Percentiles rank a stretch among this genome's conserved stretches.
Conservation (phyloP, 2,797 vertebrate genomes). For the Sebastes aleutianus region DNA sequence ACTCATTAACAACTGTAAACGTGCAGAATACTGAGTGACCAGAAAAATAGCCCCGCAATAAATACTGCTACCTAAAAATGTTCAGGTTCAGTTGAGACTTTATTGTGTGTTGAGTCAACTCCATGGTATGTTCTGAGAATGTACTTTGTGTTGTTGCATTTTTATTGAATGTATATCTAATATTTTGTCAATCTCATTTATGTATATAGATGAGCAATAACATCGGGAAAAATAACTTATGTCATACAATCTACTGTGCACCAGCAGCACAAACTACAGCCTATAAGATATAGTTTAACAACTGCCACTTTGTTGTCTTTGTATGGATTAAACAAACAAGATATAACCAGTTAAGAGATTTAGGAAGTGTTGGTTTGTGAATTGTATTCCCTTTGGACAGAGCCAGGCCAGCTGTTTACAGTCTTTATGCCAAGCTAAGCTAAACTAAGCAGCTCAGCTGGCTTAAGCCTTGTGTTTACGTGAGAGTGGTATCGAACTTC, state of each 20-base stretch:
- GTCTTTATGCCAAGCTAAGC: background rate
- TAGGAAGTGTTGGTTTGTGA: background rate
- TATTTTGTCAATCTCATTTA: background rate
- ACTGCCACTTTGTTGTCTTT: background rate
- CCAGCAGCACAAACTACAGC: background rate
- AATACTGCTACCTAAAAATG: background rate
- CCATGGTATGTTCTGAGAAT: background rate
- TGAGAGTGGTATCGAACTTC: background rate
- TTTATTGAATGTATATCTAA: background rate
- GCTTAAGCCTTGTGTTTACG: background rate
- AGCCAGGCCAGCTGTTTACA: background rate
- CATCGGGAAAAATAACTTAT: too few species aligned
- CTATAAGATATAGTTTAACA: background rate
- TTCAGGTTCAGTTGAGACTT: background rate
- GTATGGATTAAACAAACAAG: background rate
- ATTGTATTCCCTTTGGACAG: background rate
- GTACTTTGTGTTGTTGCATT: background rate
- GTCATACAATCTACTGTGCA: too few species aligned
- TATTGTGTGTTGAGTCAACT: background rate
- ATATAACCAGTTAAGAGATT: background rate
- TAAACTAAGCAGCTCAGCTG: background rate
- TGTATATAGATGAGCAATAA: background rate
- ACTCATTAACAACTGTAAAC: background rate
- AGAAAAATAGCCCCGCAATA: background rate
- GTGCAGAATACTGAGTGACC: background rate